phyloP scores from a whole-genome alignment of 1,140 invertebrate genomes.

The Drosophila hydei region DNA sequence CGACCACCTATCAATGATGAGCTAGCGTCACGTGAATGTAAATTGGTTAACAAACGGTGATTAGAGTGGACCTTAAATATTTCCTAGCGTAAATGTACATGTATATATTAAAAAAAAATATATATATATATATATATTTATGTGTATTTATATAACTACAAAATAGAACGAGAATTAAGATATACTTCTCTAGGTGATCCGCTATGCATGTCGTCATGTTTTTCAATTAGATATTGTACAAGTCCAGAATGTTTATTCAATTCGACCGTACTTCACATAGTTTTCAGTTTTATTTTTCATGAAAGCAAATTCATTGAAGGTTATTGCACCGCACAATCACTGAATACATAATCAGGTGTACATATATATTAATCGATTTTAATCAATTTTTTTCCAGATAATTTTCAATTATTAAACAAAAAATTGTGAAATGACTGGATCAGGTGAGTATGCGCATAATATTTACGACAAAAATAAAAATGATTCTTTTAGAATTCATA shows the following conservation, averaged over 20 bases:
- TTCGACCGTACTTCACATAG: constrained; percentile 35
- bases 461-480: too few species aligned
- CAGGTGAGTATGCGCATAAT: constrained; percentile 60
- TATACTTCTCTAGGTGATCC: background rate
- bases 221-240: constrained; percentile 44
- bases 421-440: constrained; percentile 63
- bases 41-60: background rate
- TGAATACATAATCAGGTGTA: constrained; percentile 31
- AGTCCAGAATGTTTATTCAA: constrained; percentile 65
- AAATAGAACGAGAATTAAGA: background rate
- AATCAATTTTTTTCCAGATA: constrained; percentile 46
- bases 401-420: constrained; percentile 17
- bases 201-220: background rate
- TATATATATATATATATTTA: too few species aligned
- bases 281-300: constrained; percentile 38
- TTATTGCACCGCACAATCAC: constrained; percentile 36
- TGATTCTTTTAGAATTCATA: too few species aligned
- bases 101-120: too few species aligned
- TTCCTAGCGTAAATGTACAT: too few species aligned
- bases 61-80: background rate
- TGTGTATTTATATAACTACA: background rate
- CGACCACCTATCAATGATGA: constrained; percentile 40
- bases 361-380: constrained; percentile 51
- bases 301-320: constrained; percentile 36
- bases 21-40: constrained; percentile 24